Evolutionary conservation across 2,113 vertebrate species (phyloP).

Genomic region (Rostratula benghalensis): DNA sequence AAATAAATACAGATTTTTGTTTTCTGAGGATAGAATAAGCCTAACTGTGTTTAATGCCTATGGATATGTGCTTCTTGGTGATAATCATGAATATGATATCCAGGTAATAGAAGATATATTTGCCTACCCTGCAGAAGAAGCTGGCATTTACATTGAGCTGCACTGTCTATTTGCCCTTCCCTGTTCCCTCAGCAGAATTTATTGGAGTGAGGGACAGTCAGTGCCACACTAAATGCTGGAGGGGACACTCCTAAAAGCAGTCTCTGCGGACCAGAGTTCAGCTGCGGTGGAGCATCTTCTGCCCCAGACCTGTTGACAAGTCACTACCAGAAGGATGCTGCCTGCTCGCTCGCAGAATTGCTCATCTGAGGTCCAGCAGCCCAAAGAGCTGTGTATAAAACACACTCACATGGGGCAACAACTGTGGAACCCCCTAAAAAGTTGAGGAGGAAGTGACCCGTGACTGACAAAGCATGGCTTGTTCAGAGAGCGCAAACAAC

Average conservation of each 20-base stretch:
- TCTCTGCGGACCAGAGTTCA: not conserved
- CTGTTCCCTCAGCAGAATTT: not conserved
- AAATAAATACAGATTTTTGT: not conserved
- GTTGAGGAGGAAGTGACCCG: rapidly evolving
- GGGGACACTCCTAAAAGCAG: not conserved
- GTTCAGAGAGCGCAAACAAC: not conserved
- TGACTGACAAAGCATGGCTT: not conserved
- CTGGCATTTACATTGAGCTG: not conserved
- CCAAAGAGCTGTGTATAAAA: not conserved
- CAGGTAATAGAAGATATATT: not conserved
- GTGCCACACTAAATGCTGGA: not conserved
- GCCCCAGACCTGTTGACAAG: not conserved
- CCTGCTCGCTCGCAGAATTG: not conserved
- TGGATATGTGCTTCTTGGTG: not conserved
- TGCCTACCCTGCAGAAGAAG: not conserved
- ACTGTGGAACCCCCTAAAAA: not conserved
- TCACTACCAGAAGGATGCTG: not conserved
- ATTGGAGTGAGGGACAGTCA: not conserved
- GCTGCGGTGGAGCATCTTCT: not conserved
- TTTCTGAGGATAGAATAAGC: not conserved
- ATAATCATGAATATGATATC: not conserved
- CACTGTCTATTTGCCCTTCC: not conserved
- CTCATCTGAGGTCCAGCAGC: not conserved
- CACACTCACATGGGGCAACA: not conserved
- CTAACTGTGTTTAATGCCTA: not conserved